Base-by-base conservation (phyloP, 2,797 vertebrate genomes). In the Karalla daura region DNA sequence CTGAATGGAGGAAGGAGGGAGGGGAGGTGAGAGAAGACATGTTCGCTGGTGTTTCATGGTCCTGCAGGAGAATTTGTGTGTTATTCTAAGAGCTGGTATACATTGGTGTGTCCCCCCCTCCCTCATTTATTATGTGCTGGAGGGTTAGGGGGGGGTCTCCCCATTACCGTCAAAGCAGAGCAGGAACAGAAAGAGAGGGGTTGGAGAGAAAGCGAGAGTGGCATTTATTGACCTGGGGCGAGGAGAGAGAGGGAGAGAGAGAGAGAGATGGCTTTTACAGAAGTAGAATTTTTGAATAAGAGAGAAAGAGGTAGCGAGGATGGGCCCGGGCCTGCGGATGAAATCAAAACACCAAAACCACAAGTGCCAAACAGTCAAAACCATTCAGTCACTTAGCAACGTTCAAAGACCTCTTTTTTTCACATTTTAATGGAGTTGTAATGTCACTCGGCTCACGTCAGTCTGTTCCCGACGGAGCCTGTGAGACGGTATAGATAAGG, bases 11-110 rank as follows among this genome's bases (percentile, higher is more conserved):
- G 66, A 37, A 10, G 21, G 61, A 45, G 36, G 55, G 71, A 28
- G 52, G 56, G 54, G 62, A 28, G 54, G 58, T 21, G 41, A 52
- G 36, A 43, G 53, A 70, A 27, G 41, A 74, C 8, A 0, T 62
- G 69, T 47, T 71, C 70, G 39, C 52, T 25, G 61, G 20, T 18
- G 73, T 76, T 84, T 83, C 62, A 67, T 51, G 54, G 68, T 55
- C 43, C 47, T 67, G 63, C n/a, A 41, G 50, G 63, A 78, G 65
- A 74, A 74, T 65, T 28, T 68, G 69, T 58, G 59, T 80, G 84
- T 85, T 86, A 72, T 84, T 88, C 70, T 74, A 73, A 69, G 44
- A 41, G 46, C 68, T 37, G 45, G 40, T 53, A 55, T 27, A 59
- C 40, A 43, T 23, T 51, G 47, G 54, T 51, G 56, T 40, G n/a